These are phyloP conservation scores for Cromileptes altivelis DNA, from an alignment of 2,113 vertebrate species.

Conservation along the genomic window DNA sequence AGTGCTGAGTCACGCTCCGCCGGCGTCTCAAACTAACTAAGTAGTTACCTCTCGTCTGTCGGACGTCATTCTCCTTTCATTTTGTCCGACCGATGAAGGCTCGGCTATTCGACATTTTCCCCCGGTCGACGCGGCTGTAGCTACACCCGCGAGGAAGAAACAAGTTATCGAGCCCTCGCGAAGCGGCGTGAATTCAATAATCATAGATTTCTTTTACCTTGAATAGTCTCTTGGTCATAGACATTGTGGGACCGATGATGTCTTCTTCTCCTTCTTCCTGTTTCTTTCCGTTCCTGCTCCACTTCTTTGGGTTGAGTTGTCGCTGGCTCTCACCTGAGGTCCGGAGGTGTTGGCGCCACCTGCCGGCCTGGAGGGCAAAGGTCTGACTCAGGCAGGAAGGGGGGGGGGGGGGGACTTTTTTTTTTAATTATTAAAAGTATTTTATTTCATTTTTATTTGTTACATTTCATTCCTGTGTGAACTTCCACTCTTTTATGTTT, in stretches of 20 bases:
- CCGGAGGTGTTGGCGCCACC: background rate
- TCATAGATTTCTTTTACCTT: constrained; percentile 53
- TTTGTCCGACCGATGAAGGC: constrained; percentile 23
- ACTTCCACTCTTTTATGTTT: too few species aligned
- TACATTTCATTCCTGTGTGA: too few species aligned
- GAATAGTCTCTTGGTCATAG: constrained; percentile 65
- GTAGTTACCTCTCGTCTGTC: constrained; percentile 33
- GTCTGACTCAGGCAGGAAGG: too few species aligned
- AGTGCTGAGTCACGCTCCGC: constrained; percentile 38
- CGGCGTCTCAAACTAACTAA: constrained; percentile 18
- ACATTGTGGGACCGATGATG: constrained; percentile 47
- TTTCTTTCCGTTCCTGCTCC: constrained; percentile 49
- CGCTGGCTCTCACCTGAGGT: background rate
- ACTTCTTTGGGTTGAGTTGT: constrained; percentile 35
- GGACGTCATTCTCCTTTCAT: constrained; percentile 58
- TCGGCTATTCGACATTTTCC: constrained; percentile 1
- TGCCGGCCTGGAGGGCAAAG: background rate
- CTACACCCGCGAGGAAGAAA: accelerated
- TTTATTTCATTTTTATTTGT: too few species aligned
- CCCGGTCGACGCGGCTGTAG: accelerated
- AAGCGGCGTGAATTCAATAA: background rate
- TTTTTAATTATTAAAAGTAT: too few species aligned
- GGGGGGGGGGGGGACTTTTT: too few species aligned
- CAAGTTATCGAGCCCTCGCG: background rate
- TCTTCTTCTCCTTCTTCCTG: constrained; percentile 63